Evolutionary conservation across 2,113 vertebrate genomes (phyloP).

Genomic region (Microcebus murinus): DNA sequence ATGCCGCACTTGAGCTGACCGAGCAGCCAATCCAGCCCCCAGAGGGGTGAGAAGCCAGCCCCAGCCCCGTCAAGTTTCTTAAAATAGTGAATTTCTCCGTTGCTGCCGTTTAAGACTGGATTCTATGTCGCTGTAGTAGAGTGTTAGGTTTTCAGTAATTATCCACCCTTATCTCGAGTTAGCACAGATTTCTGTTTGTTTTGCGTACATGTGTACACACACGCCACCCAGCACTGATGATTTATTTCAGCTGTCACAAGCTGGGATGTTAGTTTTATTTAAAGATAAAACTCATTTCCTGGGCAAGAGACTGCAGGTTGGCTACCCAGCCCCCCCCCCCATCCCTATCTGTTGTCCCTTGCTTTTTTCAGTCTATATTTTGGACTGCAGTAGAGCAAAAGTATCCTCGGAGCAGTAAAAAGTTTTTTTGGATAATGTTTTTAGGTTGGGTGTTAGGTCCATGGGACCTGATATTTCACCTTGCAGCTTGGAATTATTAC

Average conservation of each 20-base stretch:
- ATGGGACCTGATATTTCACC: constrained; percentile 10
- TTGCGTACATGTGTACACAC: constrained; percentile 21
- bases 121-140: background rate
- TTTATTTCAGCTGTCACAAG: constrained; percentile 8
- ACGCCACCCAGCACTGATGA: background rate
- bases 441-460: background rate
- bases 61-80: background rate
- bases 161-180: constrained; percentile 49
- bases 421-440: background rate
- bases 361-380: background rate
- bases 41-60: background rate
- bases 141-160: constrained; percentile 36
- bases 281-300: constrained; percentile 40
- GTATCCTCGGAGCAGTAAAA: background rate
- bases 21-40: background rate
- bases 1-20: background rate
- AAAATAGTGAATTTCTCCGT: constrained; percentile 29
- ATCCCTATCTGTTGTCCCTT: background rate
- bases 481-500: constrained; percentile 55
- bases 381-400: background rate
- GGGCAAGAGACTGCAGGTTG: background rate
- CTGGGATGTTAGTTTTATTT: background rate
- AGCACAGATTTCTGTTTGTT: constrained; percentile 69
- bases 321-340: background rate
- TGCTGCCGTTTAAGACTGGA: constrained; percentile 10